phyloP scores from a whole-genome alignment of 2,113 vertebrate genomes.

The Struthidea cinerea region DNA sequence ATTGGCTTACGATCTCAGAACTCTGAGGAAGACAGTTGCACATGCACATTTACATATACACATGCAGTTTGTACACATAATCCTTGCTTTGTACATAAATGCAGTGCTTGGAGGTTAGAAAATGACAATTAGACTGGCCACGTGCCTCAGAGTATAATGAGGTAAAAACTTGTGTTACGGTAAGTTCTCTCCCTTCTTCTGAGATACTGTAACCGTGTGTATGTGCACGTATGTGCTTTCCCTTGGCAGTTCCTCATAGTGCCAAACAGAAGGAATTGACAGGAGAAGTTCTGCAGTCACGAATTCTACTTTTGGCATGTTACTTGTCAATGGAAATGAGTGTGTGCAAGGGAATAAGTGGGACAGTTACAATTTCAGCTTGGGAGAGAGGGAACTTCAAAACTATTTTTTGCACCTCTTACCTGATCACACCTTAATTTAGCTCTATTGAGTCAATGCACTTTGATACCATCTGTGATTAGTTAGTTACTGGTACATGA shows the following conservation, averaged over 20 bases:
- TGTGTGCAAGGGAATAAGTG: neutral
- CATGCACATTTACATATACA: neutral
- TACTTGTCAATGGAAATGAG: neutral
- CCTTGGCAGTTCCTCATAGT: neutral
- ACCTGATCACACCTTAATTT: neutral
- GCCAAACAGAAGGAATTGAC: neutral
- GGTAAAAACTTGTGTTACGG: neutral
- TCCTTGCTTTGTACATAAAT: neutral
- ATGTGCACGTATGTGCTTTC: fast-evolving
- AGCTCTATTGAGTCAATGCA: neutral
- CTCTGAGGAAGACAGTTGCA: neutral
- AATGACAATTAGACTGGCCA: neutral
- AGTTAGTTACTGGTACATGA: neutral
- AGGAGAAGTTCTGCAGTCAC: neutral
- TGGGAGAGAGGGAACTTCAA: neutral
- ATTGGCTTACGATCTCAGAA: neutral
- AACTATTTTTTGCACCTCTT: neutral
- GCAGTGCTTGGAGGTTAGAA: neutral
- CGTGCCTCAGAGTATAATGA: neutral
- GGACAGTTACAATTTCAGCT: neutral
- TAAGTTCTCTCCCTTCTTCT: neutral
- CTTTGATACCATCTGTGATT: neutral
- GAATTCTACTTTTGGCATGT: neutral
- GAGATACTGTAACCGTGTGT: neutral
- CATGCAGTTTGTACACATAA: neutral